Conservation (phyloP, 2,797 vertebrate genomes). For the Falco novaeseelandiae region DNA sequence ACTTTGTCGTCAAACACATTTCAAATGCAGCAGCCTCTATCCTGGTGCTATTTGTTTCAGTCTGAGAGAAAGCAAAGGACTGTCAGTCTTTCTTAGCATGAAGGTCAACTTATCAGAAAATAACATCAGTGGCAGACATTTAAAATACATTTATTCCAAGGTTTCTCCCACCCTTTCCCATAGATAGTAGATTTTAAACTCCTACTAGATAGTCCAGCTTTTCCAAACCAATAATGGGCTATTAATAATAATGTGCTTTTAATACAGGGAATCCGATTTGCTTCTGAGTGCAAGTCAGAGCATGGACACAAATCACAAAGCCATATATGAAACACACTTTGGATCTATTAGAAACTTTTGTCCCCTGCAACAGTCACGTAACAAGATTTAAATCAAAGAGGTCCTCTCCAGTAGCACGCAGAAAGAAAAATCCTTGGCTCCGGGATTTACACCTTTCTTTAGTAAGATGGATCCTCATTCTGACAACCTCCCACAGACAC, state of each 20-base stretch:
- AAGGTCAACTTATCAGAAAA: constrained; percentile 78
- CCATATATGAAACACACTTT: neutral
- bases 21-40: constrained; percentile 35
- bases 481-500: neutral
- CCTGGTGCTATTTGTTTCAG: constrained; percentile 43
- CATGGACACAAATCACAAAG: neutral
- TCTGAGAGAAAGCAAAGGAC: constrained; percentile 38
- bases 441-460: neutral
- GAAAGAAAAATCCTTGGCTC: neutral
- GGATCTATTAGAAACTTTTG: neutral
- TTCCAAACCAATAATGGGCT: neutral
- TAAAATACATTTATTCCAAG: constrained; percentile 75
- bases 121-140: constrained; percentile 68
- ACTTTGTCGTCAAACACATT: constrained; percentile 56
- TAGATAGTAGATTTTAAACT: constrained; percentile 66
- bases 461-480: neutral
- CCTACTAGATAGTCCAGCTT: constrained; percentile 13
- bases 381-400: neutral
- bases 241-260: neutral
- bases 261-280: neutral
- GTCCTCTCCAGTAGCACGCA: neutral
- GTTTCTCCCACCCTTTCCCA: constrained; percentile 64
- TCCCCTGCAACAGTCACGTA: neutral
- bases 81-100: constrained; percentile 65
- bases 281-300: neutral